phyloP scores from a whole-genome alignment of 2,888 invertebrate genomes.

The Tuta absoluta region DNA sequence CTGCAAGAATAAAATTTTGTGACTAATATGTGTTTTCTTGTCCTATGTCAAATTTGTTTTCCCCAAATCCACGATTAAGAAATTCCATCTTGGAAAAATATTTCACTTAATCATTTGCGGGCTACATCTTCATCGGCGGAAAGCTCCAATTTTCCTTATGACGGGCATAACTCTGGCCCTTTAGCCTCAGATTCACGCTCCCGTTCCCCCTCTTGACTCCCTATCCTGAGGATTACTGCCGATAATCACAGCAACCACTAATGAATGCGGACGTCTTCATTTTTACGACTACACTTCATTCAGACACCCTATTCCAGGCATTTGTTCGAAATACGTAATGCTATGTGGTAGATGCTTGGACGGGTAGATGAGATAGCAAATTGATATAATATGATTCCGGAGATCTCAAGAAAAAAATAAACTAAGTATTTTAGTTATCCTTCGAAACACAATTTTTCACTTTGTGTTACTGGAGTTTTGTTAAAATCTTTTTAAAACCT shows the following conservation, averaged over 20 bases:
- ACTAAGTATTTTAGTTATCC: too few relatives aligned
- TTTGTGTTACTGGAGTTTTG: too few relatives aligned
- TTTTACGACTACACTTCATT: conserved; percentile 38
- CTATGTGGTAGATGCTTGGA: too few relatives aligned
- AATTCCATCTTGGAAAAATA: not conserved
- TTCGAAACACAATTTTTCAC: too few relatives aligned
- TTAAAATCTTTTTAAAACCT: too few relatives aligned
- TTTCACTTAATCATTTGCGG: conserved; percentile 7
- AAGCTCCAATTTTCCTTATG: conserved; percentile 20
- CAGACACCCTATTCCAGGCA: too few relatives aligned
- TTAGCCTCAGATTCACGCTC: conserved; percentile 21
- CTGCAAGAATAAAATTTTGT: too few relatives aligned
- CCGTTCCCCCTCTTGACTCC: not conserved
- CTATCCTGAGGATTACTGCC: conserved; percentile 28
- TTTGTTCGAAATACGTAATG: too few relatives aligned
- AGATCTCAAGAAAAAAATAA: too few relatives aligned
- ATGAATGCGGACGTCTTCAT: conserved; percentile 47
- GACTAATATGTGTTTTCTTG: too few relatives aligned
- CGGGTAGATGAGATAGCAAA: too few relatives aligned
- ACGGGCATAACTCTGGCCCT: not conserved
- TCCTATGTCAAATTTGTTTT: not conserved
- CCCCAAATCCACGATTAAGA: not conserved
- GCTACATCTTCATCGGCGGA: conserved; percentile 18
- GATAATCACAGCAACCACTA: conserved; percentile 44
- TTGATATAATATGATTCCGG: too few relatives aligned